These are phyloP conservation scores for Bucco capensis DNA, from an alignment of 2,113 vertebrate species.

Conservation along the genomic window DNA sequence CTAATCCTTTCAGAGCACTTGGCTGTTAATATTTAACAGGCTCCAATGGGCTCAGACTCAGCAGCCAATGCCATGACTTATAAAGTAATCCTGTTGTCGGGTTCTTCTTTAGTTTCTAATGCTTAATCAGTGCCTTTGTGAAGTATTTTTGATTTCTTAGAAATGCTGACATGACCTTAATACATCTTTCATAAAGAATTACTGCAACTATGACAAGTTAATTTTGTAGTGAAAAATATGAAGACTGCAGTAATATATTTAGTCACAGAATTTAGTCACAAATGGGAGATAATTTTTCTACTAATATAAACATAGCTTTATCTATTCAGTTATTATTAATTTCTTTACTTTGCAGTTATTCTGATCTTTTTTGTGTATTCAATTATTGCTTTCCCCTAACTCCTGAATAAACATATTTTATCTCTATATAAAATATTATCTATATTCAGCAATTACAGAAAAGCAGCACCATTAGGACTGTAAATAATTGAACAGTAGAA, in stretches of 20 bases:
- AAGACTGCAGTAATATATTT: neutral
- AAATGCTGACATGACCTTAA: constrained; percentile 14
- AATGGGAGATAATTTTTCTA: neutral
- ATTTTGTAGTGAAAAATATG: constrained; percentile 5
- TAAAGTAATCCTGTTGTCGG: neutral
- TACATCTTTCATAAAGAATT: neutral
- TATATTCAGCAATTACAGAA: constrained; percentile 3
- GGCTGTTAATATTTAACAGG: neutral
- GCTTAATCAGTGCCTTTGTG: neutral
- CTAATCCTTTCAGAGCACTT: neutral
- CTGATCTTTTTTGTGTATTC: neutral
- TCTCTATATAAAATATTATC: constrained; percentile 4
- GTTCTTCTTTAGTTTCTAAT: neutral
- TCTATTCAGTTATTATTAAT: neutral
- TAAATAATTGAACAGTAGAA: constrained; percentile 1
- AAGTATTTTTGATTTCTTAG: constrained; percentile 26
- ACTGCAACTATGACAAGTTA: neutral
- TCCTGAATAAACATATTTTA: neutral
- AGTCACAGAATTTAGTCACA: neutral
- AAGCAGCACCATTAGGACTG: neutral
- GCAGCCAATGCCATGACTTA: neutral
- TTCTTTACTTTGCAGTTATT: neutral
- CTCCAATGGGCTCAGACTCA: neutral
- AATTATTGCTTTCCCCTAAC: neutral
- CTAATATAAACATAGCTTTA: neutral